A percentile compares a stretch with the other conserved stretches of the same genome.
Evolutionary conservation across 2,797 vertebrate species (phyloP).

Genomic region (Protosalanx chinensis): DNA sequence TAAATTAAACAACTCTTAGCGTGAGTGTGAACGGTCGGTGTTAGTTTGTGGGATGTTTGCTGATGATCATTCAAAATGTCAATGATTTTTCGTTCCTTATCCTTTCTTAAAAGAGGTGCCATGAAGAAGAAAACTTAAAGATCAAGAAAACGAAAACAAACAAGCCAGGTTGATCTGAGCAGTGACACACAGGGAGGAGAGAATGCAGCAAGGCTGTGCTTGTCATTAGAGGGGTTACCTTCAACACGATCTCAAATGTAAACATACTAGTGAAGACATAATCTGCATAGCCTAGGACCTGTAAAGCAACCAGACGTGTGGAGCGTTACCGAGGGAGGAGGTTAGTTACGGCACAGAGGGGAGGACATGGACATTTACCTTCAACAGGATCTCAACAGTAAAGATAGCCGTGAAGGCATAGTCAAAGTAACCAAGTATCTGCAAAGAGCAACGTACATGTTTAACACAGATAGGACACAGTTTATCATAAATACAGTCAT

Average conservation of each 20-base stretch:
- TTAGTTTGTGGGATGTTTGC: slow-evolving; percentile 40
- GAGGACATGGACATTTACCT: slow-evolving; percentile 83
- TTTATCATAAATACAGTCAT: slow-evolving; percentile 32
- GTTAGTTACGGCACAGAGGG: slow-evolving; percentile 71
- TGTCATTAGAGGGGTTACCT: slow-evolving; percentile 87
- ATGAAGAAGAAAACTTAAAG: slow-evolving; percentile 58
- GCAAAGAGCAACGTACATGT: slow-evolving; percentile 83
- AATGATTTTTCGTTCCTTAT: slow-evolving; percentile 11
- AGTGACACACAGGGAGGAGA: slow-evolving; percentile 82
- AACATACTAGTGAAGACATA: slow-evolving; percentile 92
- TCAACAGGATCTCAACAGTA: slow-evolving; percentile 90
- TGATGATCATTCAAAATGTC: slow-evolving; percentile 45
- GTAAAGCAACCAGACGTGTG: slow-evolving; percentile 87
- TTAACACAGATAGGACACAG: slow-evolving; percentile 70
- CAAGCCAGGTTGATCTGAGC: slow-evolving; percentile 84
- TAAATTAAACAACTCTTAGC: slow-evolving; percentile 56
- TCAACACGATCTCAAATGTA: slow-evolving; percentile 92
- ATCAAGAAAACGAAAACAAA: slow-evolving; percentile 78
- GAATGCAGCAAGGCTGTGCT: slow-evolving; percentile 80
- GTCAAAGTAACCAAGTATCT: slow-evolving; percentile 94
- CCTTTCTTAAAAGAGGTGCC: slow-evolving; percentile 77
- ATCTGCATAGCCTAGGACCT: slow-evolving; percentile 90
- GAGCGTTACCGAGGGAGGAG: slow-evolving; percentile 81
- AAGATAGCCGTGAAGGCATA: slow-evolving; percentile 93
- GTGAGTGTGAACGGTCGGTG: slow-evolving; percentile 38